phyloP scores from a whole-genome alignment of 2,113 vertebrate genomes.

The Grammomys dolichurus region DNA sequence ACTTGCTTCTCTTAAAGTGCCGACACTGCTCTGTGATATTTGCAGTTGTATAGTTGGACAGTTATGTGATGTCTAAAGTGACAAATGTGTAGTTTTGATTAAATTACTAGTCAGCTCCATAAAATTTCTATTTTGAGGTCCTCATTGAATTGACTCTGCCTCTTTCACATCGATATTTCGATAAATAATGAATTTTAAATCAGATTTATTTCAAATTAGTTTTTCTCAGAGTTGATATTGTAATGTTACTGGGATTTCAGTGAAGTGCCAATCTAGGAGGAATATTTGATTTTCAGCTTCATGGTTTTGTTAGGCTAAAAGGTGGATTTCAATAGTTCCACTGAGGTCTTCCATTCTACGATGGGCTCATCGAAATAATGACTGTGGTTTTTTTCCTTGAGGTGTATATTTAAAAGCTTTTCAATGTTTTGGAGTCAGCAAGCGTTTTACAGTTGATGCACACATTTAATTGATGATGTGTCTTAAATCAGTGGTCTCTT shows the following conservation, averaged over 20 bases:
- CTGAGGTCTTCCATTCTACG: background rate
- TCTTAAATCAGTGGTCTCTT: slow-evolving; percentile 24
- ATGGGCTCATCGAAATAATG: background rate
- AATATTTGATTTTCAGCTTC: slow-evolving; percentile 32
- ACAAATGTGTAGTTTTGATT: slow-evolving; percentile 38
- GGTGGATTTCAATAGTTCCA: background rate
- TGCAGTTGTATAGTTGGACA: slow-evolving; percentile 21
- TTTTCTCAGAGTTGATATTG: slow-evolving; percentile 36
- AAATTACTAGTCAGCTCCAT: slow-evolving; percentile 41
- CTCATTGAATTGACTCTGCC: slow-evolving; percentile 50
- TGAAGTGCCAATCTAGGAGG: background rate
- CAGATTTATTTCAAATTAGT: slow-evolving; percentile 55
- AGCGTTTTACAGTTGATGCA: background rate
- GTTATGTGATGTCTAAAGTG: background rate
- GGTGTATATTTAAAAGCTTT: background rate
- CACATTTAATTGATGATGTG: background rate
- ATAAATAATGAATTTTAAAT: slow-evolving; percentile 58
- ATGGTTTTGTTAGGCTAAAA: slow-evolving; percentile 39
- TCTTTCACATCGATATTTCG: background rate
- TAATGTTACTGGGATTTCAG: background rate
- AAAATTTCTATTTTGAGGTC: slow-evolving; percentile 42
- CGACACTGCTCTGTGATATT: background rate
- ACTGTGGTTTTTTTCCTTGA: slow-evolving; percentile 30
- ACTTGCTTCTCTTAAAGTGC: background rate
- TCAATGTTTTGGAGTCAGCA: background rate